These are phyloP conservation scores for Alectoris magna DNA, from an alignment of 2,797 vertebrate genomes.

Conservation along the genomic window DNA sequence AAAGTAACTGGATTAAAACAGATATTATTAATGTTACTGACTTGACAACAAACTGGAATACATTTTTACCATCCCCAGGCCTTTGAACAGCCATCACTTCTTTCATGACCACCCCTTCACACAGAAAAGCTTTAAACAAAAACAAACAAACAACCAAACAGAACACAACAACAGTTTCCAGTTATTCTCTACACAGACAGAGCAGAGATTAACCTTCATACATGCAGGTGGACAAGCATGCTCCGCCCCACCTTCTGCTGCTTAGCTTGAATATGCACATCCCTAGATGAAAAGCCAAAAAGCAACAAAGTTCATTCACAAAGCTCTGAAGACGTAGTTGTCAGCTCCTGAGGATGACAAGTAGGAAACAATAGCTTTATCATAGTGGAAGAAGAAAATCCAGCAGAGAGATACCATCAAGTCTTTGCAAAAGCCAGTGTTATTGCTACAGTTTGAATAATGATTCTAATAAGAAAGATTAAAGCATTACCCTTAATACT, in stretches of 20 bases:
- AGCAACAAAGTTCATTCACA: background rate
- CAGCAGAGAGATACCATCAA: background rate
- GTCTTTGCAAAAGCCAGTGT: fast-evolving
- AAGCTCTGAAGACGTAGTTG: background rate
- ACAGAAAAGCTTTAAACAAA: fast-evolving
- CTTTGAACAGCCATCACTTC: background rate
- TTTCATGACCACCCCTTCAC: fast-evolving
- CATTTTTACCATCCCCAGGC: background rate
- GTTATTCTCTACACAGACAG: background rate
- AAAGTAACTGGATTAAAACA: conserved; percentile 14
- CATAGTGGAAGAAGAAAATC: background rate
- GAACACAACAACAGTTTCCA: background rate
- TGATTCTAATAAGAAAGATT: background rate
- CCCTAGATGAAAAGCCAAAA: background rate
- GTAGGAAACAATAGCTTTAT: background rate
- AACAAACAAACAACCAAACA: background rate
- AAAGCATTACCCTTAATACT: background rate
- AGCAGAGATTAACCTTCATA: background rate
- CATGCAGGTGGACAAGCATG: fast-evolving
- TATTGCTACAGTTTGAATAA: background rate
- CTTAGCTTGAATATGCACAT: background rate
- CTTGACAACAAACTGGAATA: background rate
- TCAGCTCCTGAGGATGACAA: background rate
- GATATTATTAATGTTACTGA: background rate
- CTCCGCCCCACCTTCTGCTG: background rate